Conservation (phyloP, 2,113 vertebrate species). For the Platysteira castanea region DNA sequence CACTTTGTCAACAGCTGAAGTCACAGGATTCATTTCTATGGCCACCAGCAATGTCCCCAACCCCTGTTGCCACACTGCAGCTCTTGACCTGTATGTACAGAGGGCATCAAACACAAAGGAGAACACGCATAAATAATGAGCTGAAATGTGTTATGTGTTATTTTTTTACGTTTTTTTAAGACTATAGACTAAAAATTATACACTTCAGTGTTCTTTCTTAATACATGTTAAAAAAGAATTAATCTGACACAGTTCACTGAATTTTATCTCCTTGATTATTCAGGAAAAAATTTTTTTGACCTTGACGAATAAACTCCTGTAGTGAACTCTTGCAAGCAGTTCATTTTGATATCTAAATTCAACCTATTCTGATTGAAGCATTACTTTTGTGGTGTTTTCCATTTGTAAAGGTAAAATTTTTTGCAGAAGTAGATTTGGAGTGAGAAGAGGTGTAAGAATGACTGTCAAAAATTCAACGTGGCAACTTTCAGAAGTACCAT, state of each 20-base stretch:
- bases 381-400: neutral
- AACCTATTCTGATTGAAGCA: neutral
- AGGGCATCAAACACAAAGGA: neutral
- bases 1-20: neutral
- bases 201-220: neutral
- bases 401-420: neutral
- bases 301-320: neutral
- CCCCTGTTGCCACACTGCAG: fast-evolving
- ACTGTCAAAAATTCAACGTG: neutral
- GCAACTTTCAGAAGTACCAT: neutral
- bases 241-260: neutral
- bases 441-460: neutral
- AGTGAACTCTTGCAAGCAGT: neutral
- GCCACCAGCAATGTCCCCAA: neutral
- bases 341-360: neutral
- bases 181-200: neutral
- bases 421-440: neutral
- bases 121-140: neutral
- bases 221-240: neutral
- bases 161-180: neutral
- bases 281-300: neutral
- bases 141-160: neutral
- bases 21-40: neutral
- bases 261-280: neutral
- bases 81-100: neutral